Evolutionary conservation across 2,797 vertebrate species (phyloP).

Genomic region (Dipus sagitta): DNA sequence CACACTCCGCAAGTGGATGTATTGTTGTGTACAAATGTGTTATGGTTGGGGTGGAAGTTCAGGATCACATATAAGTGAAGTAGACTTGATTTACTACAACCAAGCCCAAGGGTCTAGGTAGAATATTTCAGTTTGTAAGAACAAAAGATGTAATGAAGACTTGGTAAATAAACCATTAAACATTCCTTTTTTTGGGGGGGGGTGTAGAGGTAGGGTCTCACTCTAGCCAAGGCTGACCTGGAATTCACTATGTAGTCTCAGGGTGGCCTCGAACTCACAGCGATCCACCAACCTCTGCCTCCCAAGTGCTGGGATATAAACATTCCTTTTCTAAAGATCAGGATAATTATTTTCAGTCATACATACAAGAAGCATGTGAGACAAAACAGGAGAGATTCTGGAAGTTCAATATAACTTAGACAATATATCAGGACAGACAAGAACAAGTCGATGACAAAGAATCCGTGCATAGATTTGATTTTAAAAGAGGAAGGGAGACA

Average conservation of each 20-base stretch:
- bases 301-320: no score
- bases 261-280: no score
- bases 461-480: background rate
- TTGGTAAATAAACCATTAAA: background rate
- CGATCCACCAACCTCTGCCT: no score
- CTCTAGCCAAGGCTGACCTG: no score
- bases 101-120: background rate
- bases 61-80: background rate
- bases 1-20: background rate
- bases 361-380: background rate
- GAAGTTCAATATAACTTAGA: slow-evolving; percentile 23
- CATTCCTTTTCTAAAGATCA: background rate
- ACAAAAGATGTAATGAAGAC: slow-evolving; percentile 12
- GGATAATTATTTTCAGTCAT: slow-evolving; percentile 25
- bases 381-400: background rate
- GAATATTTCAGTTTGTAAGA: slow-evolving; percentile 2
- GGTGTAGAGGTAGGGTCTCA: no score
- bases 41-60: background rate
- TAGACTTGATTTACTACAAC: background rate
- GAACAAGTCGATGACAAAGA: background rate
- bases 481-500: background rate
- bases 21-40: background rate
- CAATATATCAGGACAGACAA: background rate
- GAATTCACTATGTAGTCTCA: no score
- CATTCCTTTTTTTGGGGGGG: background rate